Conservation (phyloP, 1,140 invertebrate species). For the Drosophila dunni region DNA sequence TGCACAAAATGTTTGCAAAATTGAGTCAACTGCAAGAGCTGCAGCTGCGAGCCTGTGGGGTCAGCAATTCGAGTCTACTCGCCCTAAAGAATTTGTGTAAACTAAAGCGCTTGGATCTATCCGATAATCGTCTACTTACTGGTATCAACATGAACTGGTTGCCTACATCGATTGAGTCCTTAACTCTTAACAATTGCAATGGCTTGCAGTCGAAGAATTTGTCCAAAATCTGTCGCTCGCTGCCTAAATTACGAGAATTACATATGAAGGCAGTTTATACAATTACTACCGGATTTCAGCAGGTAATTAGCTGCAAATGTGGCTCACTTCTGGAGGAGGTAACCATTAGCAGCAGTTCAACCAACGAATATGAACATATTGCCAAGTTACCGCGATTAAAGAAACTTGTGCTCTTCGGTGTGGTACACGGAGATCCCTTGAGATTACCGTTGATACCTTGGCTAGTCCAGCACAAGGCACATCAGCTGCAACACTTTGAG, state of each 20-base stretch:
- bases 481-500: conserved; percentile 30
- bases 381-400: conserved; percentile 35
- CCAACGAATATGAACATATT: conserved; percentile 18
- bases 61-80: conserved; percentile 5
- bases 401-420: conserved; percentile 22
- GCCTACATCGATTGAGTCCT: conserved; percentile 3
- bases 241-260: conserved; percentile 14
- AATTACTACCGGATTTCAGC: conserved; percentile 2
- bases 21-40: conserved; percentile 14
- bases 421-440: conserved; percentile 9
- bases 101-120: conserved; percentile 25
- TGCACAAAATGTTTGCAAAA: conserved; percentile 34
- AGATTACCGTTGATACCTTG: conserved; percentile 8
- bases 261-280: conserved; percentile 15
- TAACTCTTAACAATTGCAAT: conserved; percentile 23
- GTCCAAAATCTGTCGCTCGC: conserved; percentile 16
- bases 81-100: conserved; percentile 2
- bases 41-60: conserved; percentile 12
- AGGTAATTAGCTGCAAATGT: conserved; percentile 12
- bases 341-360: not conserved
- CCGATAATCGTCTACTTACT: conserved; percentile 24
- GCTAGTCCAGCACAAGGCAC: conserved; percentile 40
- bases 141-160: conserved; percentile 22
- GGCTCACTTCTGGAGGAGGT: conserved; percentile 15
- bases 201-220: conserved; percentile 4